A percentile compares a stretch with the other conserved stretches of the same genome.
These are phyloP conservation scores for Tetragonula clypearis DNA, from an alignment of 1,140 invertebrate genomes.

Conservation along the genomic window DNA sequence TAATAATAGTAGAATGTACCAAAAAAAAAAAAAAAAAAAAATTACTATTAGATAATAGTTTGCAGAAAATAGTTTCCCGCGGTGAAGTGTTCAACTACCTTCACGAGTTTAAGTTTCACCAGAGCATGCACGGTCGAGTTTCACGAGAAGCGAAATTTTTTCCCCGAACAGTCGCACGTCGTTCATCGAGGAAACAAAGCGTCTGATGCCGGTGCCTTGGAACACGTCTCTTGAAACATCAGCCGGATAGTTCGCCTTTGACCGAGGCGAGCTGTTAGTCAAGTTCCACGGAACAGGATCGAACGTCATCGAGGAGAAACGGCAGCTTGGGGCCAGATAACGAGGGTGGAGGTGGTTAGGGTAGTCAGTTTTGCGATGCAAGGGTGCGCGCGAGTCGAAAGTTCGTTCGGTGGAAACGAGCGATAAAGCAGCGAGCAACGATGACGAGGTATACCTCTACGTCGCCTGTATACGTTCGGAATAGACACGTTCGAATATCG, in stretches of 20 bases:
- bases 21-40: too few species aligned
- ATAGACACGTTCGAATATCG: background rate
- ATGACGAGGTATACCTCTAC: slow-evolving; percentile 22
- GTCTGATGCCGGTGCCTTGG: background rate
- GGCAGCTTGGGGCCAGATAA: slow-evolving; percentile 48
- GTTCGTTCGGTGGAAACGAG: slow-evolving; percentile 65
- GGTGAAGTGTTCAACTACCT: too few species aligned
- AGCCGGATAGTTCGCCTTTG: slow-evolving; percentile 16
- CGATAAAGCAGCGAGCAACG: slow-evolving; percentile 57
- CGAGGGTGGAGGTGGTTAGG: slow-evolving; percentile 12
- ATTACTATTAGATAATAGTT: too few species aligned
- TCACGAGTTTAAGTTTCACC: too few species aligned
- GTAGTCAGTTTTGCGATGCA: slow-evolving; percentile 48
- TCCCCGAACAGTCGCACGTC: background rate
- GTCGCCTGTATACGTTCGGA: background rate
- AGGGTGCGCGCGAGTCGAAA: slow-evolving; percentile 53
- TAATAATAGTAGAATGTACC: too few species aligned
- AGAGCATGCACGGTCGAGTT: background rate
- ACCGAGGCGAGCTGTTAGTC: slow-evolving; percentile 36
- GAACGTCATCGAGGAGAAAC: slow-evolving; percentile 52
- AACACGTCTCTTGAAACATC: background rate
- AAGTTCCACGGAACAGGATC: slow-evolving; percentile 49
- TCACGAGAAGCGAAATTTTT: background rate
- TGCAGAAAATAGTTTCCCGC: too few species aligned
- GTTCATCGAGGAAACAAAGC: background rate